Percentiles rank a stretch among this genome's conserved stretches.
These are phyloP conservation scores for Blastobasis adustella DNA, from an alignment of 2,888 invertebrate genomes.

Conservation along the genomic window DNA sequence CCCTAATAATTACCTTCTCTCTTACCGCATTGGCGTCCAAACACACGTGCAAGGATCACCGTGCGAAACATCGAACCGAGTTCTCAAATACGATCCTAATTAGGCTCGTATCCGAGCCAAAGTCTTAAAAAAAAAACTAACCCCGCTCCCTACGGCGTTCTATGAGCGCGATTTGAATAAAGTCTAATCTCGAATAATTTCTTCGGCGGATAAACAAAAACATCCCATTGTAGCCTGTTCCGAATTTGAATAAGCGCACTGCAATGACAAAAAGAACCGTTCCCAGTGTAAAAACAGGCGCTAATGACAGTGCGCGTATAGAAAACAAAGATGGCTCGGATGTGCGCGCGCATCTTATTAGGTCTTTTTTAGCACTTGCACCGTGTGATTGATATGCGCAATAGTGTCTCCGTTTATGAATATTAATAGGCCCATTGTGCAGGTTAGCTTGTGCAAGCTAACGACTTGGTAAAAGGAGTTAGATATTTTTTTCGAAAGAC, in stretches of 20 bases:
- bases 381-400: conserved; percentile 68
- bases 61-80: conserved; percentile 53
- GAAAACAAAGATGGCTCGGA: conserved; percentile 53
- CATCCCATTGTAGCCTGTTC: conserved; percentile 45
- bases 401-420: conserved; percentile 58
- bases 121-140: conserved; percentile 28
- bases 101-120: conserved; percentile 32
- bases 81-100: conserved; percentile 52
- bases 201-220: conserved; percentile 66
- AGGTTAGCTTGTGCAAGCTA: conserved; percentile 35
- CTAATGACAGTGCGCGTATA: conserved; percentile 57
- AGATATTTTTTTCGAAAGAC: conserved; percentile 28
- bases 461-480: conserved; percentile 28
- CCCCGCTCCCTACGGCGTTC: conserved; percentile 15
- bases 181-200: conserved; percentile 35
- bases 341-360: conserved; percentile 65
- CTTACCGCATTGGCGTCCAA: conserved; percentile 31
- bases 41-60: conserved; percentile 38
- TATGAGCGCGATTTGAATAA: conserved; percentile 29
- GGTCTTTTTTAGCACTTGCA: conserved; percentile 59
- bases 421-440: conserved; percentile 55
- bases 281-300: conserved; percentile 41
- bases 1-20: conserved; percentile 44
- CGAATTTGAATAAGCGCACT: conserved; percentile 47
- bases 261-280: conserved; percentile 27